Base-by-base conservation (phyloP, 2,888 invertebrate species). In the Mystacides longicornis region DNA sequence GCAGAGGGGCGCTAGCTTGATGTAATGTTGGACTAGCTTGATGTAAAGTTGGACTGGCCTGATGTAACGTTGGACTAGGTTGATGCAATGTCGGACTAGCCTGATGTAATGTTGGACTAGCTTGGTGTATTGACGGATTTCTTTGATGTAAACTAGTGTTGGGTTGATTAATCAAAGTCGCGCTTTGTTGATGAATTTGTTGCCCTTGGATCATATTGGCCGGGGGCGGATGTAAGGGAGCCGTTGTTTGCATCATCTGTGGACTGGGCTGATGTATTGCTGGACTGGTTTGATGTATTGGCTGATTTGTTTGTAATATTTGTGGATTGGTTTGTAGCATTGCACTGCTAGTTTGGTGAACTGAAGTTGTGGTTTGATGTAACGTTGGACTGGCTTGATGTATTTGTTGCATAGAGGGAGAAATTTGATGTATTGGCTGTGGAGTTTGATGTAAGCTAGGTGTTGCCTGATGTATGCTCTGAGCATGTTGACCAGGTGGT, bases 201-300 rank as follows among this genome's bases (percentile, higher is more conserved):
- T 49, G 52, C n/a, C 42, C 66, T n/a, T 60, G 57, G 18, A 59
- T 54, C 22, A 55, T 49, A 3, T 51, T 27, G 4, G 18, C 23
- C 4, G 22, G 23, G 14, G 52, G 7, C 18, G 27, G 52, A 33
- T 48, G 47, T 31, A 53, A 20, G 14, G 19, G 23, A 5, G 52
- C 33, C n/a, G 47, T 47, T n/a, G 37, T 2, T 22, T 53, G 52
- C 3, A 21, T 21, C 27, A 53, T 47, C 14, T 31, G 20, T 20
- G 42, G 47, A 7, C n/a, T 47, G 3, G 47, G n/a, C 23, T 53
- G 52, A 37, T 53, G 52, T 27, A 53, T 48, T 3, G 47, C 7
- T 21, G 52, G n/a, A n/a, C 21, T 46, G 23, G 52, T 31, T 27
- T 56, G 58, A 22, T 54, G 53, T 22, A 56, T 37, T 3, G 56